These are phyloP conservation scores for Hanleya hanleyi DNA, from an alignment of 2,888 invertebrate genomes.

Conservation along the genomic window DNA sequence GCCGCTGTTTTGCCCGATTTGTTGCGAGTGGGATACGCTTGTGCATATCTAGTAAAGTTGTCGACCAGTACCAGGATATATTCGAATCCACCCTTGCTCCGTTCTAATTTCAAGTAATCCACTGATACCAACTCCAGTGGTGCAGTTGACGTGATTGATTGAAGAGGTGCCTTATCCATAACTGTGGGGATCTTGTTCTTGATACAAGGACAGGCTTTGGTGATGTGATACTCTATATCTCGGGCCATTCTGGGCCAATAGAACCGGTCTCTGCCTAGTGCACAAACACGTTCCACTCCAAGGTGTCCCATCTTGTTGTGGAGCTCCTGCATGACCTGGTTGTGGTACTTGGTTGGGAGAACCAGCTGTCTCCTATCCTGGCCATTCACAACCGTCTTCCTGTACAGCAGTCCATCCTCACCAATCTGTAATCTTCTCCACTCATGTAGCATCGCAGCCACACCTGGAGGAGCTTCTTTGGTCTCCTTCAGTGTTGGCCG, in stretches of 20 bases:
- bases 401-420: not conserved
- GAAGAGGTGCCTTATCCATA: not conserved
- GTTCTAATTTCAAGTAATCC: not conserved
- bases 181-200: conserved; percentile 12
- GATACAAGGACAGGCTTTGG: conserved; percentile 16
- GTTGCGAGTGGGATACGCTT: conserved; percentile 25
- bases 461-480: not conserved
- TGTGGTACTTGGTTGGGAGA: too few relatives aligned
- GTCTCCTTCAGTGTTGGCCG: not conserved
- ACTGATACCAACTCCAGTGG: not conserved
- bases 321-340: too few relatives aligned
- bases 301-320: too few relatives aligned
- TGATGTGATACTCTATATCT: conserved; percentile 18
- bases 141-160: not conserved
- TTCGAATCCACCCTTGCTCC: too few relatives aligned
- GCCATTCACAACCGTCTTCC: not conserved
- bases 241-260: conserved; percentile 5
- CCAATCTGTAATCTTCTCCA: not conserved
- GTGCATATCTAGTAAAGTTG: conserved; percentile 23
- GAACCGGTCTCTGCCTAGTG: conserved; percentile 12
- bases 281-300: conserved; percentile 2
- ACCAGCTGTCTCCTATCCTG: too few relatives aligned
- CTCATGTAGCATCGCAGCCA: not conserved
- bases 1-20: conserved; percentile 17
- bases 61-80: conserved; percentile 18